Conservation (phyloP, 2,888 invertebrate genomes). For the Mythimna lalbum region DNA sequence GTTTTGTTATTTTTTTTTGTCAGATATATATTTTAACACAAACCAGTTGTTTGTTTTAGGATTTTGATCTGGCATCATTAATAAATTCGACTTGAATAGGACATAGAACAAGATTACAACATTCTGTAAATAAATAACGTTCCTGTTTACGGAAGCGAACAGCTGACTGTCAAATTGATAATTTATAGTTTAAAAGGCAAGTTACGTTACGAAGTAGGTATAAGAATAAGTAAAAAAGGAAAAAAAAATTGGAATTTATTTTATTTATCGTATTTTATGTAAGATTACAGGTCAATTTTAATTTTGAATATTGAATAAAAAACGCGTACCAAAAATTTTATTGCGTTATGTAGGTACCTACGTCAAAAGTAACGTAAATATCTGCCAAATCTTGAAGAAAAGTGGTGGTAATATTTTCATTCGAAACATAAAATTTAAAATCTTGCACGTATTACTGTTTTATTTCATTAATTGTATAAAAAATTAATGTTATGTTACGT, state of each 20-base stretch:
- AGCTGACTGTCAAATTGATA: not conserved
- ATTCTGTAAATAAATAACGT: slow-evolving; percentile 13
- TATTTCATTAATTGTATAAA: slow-evolving; percentile 27
- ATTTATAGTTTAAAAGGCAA: not conserved
- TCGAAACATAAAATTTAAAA: not conserved
- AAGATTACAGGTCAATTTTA: not conserved
- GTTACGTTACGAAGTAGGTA: no score
- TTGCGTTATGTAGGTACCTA: no score
- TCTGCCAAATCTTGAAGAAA: not conserved
- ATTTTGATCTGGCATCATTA: slow-evolving; percentile 3
- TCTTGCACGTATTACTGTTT: not conserved
- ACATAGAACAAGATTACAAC: slow-evolving; percentile 14
- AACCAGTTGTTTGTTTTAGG: no score
- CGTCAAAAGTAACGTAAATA: slow-evolving; percentile 44
- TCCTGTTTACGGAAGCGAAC: not conserved
- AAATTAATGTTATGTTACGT: slow-evolving; percentile 77
- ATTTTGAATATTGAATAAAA: not conserved
- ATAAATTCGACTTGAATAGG: slow-evolving; percentile 13
- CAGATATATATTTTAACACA: no score
- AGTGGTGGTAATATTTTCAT: slow-evolving; percentile 1
- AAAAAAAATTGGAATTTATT: not conserved
- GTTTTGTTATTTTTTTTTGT: no score
- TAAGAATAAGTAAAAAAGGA: no score
- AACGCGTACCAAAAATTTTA: not conserved
- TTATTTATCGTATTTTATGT: not conserved